Base-by-base conservation (phyloP, 2,797 vertebrate species). In the Hydrophis major region DNA sequence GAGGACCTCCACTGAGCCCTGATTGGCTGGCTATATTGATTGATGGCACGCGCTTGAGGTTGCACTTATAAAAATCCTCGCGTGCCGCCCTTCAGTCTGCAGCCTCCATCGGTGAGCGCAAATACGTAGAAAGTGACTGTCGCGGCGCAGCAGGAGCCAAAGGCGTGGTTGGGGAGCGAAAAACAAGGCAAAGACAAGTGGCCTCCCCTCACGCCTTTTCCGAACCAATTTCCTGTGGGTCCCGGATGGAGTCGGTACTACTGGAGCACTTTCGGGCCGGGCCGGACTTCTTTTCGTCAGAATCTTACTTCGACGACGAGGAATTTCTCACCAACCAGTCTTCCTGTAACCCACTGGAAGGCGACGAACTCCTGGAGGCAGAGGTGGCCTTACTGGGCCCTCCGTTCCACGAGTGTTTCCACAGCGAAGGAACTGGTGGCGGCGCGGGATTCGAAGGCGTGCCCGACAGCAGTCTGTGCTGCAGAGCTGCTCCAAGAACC, bases 241-340 rank as follows among this genome's bases (percentile, higher is more conserved):
- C 4, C 57, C 83, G 93, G 94, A 99, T 99, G 99, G 99, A 99
- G 97, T 95, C 98, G 0, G 98, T 99, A 96, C 97, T 99, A 96
- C 97, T 99, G 95, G 99, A 99, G 96, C 98, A 99, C 18, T 99
- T 99, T 94, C 97, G 98, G 14, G 98, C 97, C 69, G 99, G 97
- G 28, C 97, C 99, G 96, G 98, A 99, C 97, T 98, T 98, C 88
- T 99, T 99, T 97, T 95, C 99, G 89, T 98, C 98, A 42, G 98
- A 98, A 86, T 97, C 98, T 28, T 99, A 98, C 94, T 99, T 99
- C 88, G 98, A 99, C 93, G 98, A 99, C 88, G 99, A 99, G 59
- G 99, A 99, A 57, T 99, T 99, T 93, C 99, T 99, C 97, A 98
- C 98, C 0, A 99, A 99, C 95, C 98, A 98, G 94, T 98, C 99